Evolutionary conservation across 1,140 invertebrate genomes (phyloP).

Genomic region (Metaphire vulgaris): DNA sequence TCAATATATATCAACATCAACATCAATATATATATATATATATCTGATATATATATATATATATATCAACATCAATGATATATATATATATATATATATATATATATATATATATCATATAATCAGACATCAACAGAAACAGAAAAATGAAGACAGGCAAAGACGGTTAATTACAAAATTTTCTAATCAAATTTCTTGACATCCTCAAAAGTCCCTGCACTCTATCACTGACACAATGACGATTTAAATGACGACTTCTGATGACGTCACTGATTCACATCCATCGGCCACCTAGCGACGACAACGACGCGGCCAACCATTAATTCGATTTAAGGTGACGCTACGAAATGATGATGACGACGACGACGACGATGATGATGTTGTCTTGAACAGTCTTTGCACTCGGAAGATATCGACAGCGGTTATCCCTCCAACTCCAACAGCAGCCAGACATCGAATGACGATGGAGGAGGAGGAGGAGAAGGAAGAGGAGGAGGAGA

Average conservation of each 20-base stretch:
- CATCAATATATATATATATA: neutral
- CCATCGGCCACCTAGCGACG: too few species aligned
- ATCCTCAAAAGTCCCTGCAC: too few species aligned
- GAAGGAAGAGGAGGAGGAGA: neutral
- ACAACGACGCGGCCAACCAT: too few species aligned
- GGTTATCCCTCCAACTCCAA: neutral
- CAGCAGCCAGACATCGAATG: neutral
- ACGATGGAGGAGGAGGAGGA: neutral
- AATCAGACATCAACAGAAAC: too few species aligned
- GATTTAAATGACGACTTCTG: too few species aligned
- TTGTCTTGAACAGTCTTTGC: neutral
- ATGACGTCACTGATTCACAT: too few species aligned
- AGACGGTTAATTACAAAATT: too few species aligned
- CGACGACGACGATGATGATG: neutral
- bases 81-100: neutral
- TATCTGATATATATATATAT: neutral
- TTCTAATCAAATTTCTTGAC: too few species aligned
- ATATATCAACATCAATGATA: neutral
- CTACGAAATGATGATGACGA: conserved; percentile 6
- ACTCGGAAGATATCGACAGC: neutral
- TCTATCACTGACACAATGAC: too few species aligned
- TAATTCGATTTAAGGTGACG: too few species aligned
- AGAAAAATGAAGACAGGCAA: too few species aligned
- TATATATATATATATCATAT: too few species aligned
- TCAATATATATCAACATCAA: neutral